Base-by-base conservation (phyloP, 2,113 vertebrate genomes). In the Saguinus imperator region DNA sequence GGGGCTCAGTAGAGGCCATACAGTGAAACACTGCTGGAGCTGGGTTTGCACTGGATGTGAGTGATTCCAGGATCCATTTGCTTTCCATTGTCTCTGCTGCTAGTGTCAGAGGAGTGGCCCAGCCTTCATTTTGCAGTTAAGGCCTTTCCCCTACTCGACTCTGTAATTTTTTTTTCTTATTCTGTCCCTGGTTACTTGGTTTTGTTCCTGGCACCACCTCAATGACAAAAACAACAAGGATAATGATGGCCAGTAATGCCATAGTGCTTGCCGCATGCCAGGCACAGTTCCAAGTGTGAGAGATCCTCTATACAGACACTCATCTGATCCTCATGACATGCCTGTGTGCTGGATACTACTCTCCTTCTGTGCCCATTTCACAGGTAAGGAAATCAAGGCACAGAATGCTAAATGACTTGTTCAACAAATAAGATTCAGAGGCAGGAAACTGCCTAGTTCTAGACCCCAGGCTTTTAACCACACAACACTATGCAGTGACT, bases 331-430 rank as follows among this genome's bases (percentile, higher is more conserved):
- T 57, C 76, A 37, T 32, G 73, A 21, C 21, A 48, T 12, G 45
- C 73, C 1, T 48, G 32, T 35, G n/a, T 57, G 29, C 73, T 64
- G 89, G 61, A 27, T 43, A 45, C 25, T n/a, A 4, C 92, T 85
- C 52, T 76, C 9, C 21, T 70, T 3, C 40, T 80, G 45, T 25
- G 18, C 20, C n/a, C 50, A 50, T 82, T 68, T 92, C n/a, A 82
- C 64, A 81, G 85, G 55, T 68, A 72, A 68, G 87, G 73, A 86
- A 81, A 85, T 70, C 40, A 35, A 72, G 57, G 17, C 35, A 73
- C 4, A n/a, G 57, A 75, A 43, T 27, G 45, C 5, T 61, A 55
- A 80, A 5, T 50, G 68, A 64, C 45, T 45, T 95, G 21, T 64
- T 94, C 52, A 70, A 17, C 32, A 50, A 93, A 20, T 11, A 8